Evolutionary conservation across 1,140 invertebrate species (phyloP), one percentile per base, ranked within the genome.

Genomic region (Eueides isabella): DNA sequence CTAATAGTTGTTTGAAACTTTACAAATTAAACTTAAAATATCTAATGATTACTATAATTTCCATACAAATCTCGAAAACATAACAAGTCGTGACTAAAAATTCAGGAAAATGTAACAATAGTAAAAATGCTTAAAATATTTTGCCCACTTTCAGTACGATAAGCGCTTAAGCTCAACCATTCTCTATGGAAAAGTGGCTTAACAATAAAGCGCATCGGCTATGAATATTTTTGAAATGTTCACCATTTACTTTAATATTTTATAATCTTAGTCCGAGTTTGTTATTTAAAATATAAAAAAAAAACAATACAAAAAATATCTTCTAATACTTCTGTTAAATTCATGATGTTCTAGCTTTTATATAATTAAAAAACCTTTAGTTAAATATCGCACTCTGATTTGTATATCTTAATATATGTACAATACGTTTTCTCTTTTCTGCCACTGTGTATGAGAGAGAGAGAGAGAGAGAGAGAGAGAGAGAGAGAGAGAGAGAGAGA

Each of bases 171-270:
- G 23, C 48, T 26, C 48, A 55, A 55, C 48, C 48, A 26, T 55
- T 55, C 19, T 55, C 19, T 55, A 55, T 55, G 48, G 26, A 55
- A 55, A 55, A 55, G 48, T 55, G 23, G 48, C 48, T 55, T 55
- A 55, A 55, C 48, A 55, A 55, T 55, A 26, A 55, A 55, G 48
- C 48, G 23, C 23, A 55, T 55, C 48, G 48, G 11, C 48, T 55
- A 26, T 12, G 19, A 26, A 55, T 55, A 55, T 26, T 55, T 55
- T 55, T 55, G 12, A 55, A 55, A 55, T 55, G 48, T 12, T 26
- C 48, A 55, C 7, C 48, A 12, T 55, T 55, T 55, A 55, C 19
- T 55, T 11, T 26, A 55, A 55, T 55, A 55, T 19, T 26, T 55
- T 3, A 26, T 26, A 23, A 48, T 48, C 5, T 16, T 16, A 9